A percentile compares a stretch with the other conserved stretches of the same genome.
These are phyloP conservation scores for Orthosia gracilis DNA, from an alignment of 2,888 invertebrate genomes.

Conservation along the genomic window DNA sequence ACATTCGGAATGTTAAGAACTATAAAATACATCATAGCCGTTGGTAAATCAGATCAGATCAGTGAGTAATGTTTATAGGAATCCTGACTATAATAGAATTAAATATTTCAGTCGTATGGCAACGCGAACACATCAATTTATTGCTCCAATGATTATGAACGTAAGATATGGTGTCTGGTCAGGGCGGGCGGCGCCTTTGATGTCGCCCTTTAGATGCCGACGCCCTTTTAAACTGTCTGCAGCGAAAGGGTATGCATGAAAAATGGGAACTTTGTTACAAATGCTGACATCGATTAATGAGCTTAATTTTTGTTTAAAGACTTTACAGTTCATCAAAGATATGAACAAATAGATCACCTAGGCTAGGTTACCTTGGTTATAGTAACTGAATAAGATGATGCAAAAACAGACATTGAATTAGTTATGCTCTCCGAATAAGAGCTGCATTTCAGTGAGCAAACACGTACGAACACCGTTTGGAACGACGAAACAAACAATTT, in stretches of 20 bases:
- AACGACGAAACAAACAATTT: conserved; percentile 26
- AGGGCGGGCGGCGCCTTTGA: conserved; percentile 73
- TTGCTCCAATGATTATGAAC: conserved; percentile 53
- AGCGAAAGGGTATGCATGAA: conserved; percentile 49
- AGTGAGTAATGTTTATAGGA: conserved; percentile 54
- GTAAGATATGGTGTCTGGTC: conserved; percentile 68
- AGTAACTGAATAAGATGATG: conserved; percentile 2
- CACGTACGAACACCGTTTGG: not conserved
- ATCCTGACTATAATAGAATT: conserved; percentile 37
- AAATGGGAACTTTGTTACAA: conserved; percentile 47
- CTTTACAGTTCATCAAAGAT: not conserved
- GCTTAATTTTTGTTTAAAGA: not conserved
- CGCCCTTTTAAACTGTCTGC: conserved; percentile 68
- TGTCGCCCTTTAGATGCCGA: conserved; percentile 69
- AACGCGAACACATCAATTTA: conserved; percentile 58
- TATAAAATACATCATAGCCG: conserved; percentile 46
- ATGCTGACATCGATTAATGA: conserved; percentile 23
- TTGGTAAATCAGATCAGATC: conserved; percentile 47
- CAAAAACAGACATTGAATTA: conserved; percentile 7
- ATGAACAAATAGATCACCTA: not conserved
- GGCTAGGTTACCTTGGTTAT: not conserved
- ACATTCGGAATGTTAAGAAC: conserved; percentile 44
- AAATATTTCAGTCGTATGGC: conserved; percentile 34
- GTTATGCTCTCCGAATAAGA: conserved; percentile 5
- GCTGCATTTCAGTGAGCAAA: conserved; percentile 25